Evolutionary conservation across 2,113 vertebrate species (phyloP).

Genomic region (Chloropsis cyanopogon): DNA sequence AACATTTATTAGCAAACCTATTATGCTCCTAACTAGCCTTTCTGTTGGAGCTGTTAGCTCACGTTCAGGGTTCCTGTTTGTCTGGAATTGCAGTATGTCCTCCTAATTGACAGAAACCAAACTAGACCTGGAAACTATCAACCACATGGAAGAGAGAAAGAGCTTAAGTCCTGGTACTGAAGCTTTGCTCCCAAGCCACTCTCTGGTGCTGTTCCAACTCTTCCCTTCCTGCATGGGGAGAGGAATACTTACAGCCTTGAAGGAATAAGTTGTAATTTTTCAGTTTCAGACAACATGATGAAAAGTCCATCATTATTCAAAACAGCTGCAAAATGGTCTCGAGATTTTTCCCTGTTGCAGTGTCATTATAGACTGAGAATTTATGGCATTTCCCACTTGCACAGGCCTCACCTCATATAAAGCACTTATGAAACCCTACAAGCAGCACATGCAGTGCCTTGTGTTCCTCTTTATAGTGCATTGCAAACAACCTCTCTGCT

Average conservation of each 20-base stretch:
- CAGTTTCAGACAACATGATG: neutral
- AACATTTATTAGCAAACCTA: neutral
- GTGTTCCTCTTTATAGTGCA: neutral
- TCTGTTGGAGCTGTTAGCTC: constrained; percentile 27
- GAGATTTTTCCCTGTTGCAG: neutral
- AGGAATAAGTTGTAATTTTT: constrained; percentile 9
- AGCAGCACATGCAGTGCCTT: neutral
- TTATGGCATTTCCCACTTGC: neutral
- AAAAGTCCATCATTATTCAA: neutral
- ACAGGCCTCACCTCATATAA: neutral
- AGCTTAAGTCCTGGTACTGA: neutral
- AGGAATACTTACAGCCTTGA: neutral
- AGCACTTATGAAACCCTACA: neutral
- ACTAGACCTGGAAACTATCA: neutral
- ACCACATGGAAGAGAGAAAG: neutral
- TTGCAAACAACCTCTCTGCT: neutral
- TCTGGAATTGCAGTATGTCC: neutral
- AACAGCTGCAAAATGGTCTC: neutral
- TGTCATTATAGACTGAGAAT: neutral
- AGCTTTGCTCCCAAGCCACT: neutral
- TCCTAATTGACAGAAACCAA: neutral
- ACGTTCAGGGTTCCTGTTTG: constrained; percentile 18
- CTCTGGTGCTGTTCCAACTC: neutral
- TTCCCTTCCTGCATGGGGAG: neutral
- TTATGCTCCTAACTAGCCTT: neutral